These are phyloP conservation scores for Protobothrops mucrosquamatus DNA, from an alignment of 2,113 vertebrate species.

Conservation along the genomic window DNA sequence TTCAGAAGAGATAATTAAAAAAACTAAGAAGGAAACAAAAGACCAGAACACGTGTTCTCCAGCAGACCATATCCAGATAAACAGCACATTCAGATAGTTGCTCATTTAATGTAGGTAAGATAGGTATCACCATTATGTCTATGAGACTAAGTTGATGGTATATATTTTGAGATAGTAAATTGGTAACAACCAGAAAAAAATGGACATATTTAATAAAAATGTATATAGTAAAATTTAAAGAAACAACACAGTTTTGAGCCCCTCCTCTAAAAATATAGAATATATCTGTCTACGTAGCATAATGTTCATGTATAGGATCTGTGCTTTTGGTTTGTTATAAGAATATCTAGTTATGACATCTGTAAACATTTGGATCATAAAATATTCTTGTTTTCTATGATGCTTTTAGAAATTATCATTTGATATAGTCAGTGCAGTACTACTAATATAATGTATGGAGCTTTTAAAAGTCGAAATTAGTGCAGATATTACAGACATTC, in stretches of 20 bases:
- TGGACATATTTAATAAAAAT: neutral
- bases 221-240: constrained; percentile 10
- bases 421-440: neutral
- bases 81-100: too few relatives aligned
- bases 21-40: too few relatives aligned
- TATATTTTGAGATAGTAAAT: neutral
- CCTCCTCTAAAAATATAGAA: neutral
- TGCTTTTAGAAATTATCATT: neutral
- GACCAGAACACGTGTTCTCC: too few relatives aligned
- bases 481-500: neutral
- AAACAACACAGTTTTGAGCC: neutral
- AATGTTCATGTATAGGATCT: neutral
- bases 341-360: neutral
- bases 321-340: constrained; percentile 6
- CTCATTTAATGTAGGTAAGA: neutral
- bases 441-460: neutral
- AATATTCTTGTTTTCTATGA: neutral
- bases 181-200: neutral
- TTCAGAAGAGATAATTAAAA: too few relatives aligned
- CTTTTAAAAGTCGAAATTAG: neutral
- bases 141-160: neutral
- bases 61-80: too few relatives aligned
- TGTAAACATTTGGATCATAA: neutral
- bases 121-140: neutral
- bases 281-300: neutral